Conservation (phyloP, 2,113 vertebrate genomes). For the Cebus imitator region DNA sequence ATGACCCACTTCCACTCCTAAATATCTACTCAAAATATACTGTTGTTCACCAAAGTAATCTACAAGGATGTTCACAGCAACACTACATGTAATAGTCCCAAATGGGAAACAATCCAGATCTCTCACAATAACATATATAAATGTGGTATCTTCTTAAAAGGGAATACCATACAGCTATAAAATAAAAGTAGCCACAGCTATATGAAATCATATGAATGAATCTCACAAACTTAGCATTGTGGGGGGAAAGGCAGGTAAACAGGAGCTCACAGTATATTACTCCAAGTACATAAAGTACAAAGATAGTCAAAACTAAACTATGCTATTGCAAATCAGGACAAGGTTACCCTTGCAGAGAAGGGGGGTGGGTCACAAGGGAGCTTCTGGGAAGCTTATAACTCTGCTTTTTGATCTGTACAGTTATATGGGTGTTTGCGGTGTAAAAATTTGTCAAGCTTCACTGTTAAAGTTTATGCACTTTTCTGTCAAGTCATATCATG, state of each 20-base stretch:
- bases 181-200: neutral
- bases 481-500: neutral
- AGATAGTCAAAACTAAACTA: neutral
- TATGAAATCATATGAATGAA: neutral
- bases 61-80: neutral
- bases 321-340: neutral
- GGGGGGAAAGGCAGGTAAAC: neutral
- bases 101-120: neutral
- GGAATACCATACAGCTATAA: neutral
- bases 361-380: neutral
- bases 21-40: neutral
- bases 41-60: neutral
- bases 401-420: neutral
- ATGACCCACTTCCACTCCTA: neutral
- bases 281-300: neutral
- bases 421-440: neutral
- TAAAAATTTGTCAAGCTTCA: neutral
- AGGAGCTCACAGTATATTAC: neutral
- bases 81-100: neutral
- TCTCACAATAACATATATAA: neutral
- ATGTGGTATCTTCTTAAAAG: neutral
- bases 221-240: neutral
- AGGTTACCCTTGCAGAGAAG: neutral
- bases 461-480: neutral
- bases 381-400: neutral